Evolutionary conservation across 2,888 invertebrate species (phyloP), one percentile per base, ranked within the genome.

Genomic region (Pristionchus entomophagus): DNA sequence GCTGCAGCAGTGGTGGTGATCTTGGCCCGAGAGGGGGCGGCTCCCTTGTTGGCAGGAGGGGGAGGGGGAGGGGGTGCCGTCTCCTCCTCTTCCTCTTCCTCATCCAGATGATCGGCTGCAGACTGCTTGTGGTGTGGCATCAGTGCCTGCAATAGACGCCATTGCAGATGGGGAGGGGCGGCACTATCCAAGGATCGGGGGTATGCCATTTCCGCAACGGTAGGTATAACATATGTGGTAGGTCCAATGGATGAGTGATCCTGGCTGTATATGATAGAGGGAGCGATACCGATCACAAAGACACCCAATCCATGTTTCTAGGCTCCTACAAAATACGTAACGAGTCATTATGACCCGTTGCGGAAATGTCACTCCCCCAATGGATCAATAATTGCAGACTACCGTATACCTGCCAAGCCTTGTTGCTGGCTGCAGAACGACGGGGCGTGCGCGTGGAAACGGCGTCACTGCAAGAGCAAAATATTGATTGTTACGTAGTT

Each of bases 101-200:
- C 51, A 5, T 35, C 69, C 8, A 35, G n/a, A 19, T 35, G 38
- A 17, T 62, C 62, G 3, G 53, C 56, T 14, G 77, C 26, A 19
- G 77, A 17, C 78, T 49, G 51, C 51, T 80, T 80, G 78, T 80
- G 78, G 51, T 82, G 53, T n/a, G 82, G 82, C 35, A 82, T 82
- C 59, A 82, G 59, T 29, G 82, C 59, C 53, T 53, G 51, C 2
- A n/a, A 80, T 1, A n/a, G n/a, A n/a, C n/a, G n/a, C n/a, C n/a
- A n/a, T 59, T 22, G 26, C n/a, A 59, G 45, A 14, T 45, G 14
- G 45, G 14, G 45, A 45, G 45, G 45, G n/a, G n/a, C n/a, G n/a
- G n/a, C n/a, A n/a, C n/a, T n/a, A n/a, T n/a, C n/a, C n/a, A n/a
- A n/a, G n/a, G n/a, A n/a, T n/a, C n/a, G n/a, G n/a, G n/a, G n/a